These are phyloP conservation scores for Megalopta genalis DNA, from an alignment of 1,140 invertebrate species.

Conservation along the genomic window DNA sequence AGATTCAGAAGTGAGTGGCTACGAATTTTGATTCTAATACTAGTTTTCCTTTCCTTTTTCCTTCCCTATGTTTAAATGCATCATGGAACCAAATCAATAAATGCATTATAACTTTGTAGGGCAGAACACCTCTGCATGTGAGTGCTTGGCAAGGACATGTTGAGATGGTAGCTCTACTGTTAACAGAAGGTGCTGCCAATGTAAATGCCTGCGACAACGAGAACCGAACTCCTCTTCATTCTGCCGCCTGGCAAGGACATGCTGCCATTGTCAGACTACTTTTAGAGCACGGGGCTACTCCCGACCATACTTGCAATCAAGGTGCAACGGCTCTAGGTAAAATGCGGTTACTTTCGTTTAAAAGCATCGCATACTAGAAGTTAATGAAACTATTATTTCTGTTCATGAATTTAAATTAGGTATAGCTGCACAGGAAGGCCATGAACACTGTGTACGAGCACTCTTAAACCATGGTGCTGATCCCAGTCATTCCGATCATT, in stretches of 20 bases:
- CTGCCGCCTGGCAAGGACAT: constrained; percentile 97
- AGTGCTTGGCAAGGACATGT: constrained; percentile 95
- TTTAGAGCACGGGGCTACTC: constrained; percentile 87
- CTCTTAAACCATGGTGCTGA: constrained; percentile 94
- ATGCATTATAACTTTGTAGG: constrained; percentile 77
- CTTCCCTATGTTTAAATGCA: not conserved
- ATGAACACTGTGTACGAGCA: constrained; percentile 93
- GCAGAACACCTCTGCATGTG: constrained; percentile 94
- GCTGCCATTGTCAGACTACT: constrained; percentile 90
- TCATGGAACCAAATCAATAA: not conserved
- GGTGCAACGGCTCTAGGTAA: constrained; percentile 93
- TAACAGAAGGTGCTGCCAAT: constrained; percentile 88
- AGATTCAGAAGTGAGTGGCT: constrained; percentile 90
- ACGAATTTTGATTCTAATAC: not conserved
- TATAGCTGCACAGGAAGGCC: constrained; percentile 93
- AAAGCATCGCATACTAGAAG: not conserved
- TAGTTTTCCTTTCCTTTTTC: not conserved
- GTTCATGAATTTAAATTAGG: constrained; percentile 75
- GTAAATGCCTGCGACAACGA: constrained; percentile 95
- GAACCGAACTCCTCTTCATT: constrained; percentile 93
- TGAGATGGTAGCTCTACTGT: constrained; percentile 93
- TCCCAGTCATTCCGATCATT: constrained; percentile 95
- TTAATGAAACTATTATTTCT: not conserved
- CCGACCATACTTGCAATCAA: constrained; percentile 95
- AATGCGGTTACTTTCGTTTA: not conserved